Percentiles rank a stretch among this genome's conserved stretches.
These are phyloP conservation scores for Palloptera scutellata DNA, from an alignment of 2,888 invertebrate genomes.

Conservation along the genomic window DNA sequence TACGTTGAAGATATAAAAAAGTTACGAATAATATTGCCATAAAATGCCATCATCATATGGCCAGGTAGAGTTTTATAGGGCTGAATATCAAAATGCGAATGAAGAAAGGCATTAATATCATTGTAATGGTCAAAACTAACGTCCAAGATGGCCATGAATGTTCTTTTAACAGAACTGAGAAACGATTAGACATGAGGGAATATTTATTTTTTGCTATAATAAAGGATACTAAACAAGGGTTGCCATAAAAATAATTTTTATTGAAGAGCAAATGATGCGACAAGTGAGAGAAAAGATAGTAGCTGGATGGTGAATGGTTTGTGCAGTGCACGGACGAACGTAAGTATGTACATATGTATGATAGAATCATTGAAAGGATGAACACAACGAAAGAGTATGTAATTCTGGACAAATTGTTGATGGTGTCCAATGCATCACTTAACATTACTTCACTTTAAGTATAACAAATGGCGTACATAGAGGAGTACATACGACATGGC, in stretches of 20 bases:
- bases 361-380: not conserved
- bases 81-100: not conserved
- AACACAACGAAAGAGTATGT: too few species aligned
- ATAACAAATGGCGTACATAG: not conserved
- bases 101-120: conserved; percentile 5
- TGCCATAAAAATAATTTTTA: conserved; percentile 25
- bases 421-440: conserved; percentile 15
- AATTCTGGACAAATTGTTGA: conserved; percentile 20
- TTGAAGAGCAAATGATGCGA: conserved; percentile 15
- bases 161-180: not conserved
- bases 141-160: not conserved
- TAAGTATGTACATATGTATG: not conserved
- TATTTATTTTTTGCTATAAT: not conserved
- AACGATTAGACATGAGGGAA: not conserved
- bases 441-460: conserved; percentile 12
- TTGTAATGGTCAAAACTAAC: conserved; percentile 11
- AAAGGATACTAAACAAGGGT: conserved; percentile 21
- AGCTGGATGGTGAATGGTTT: too few species aligned
- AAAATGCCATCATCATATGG: conserved; percentile 5
- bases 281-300: conserved; percentile 1
- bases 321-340: not conserved
- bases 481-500: not conserved
- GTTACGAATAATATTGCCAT: conserved; percentile 8
- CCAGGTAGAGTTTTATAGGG: not conserved
- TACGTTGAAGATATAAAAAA: not conserved